These are phyloP conservation scores for Phrynocephalus guinanensis DNA, from an alignment of 2,797 vertebrate genomes.

Conservation along the genomic window DNA sequence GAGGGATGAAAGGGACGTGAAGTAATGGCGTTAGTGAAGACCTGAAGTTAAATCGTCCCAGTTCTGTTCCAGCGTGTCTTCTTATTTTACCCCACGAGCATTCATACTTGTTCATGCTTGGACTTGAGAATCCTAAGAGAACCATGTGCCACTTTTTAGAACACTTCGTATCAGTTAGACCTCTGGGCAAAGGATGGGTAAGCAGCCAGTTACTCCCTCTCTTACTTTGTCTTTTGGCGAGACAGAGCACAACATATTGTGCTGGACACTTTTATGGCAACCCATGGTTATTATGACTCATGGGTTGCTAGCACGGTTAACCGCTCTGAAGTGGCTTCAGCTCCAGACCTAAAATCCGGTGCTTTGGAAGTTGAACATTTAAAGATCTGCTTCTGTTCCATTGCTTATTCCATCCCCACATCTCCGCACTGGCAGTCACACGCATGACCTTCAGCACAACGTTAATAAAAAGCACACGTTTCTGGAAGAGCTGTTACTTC, in stretches of 20 bases:
- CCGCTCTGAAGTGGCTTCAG: constrained; percentile 23
- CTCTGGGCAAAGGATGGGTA: constrained; percentile 21
- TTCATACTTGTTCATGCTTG: too few species aligned
- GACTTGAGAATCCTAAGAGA: too few species aligned
- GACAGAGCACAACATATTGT: background rate
- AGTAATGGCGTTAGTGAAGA: background rate
- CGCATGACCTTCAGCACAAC: constrained; percentile 29
- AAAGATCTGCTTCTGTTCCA: constrained; percentile 22
- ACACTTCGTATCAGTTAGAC: constrained; percentile 22
- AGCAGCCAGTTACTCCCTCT: constrained; percentile 8
- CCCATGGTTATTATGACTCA: background rate
- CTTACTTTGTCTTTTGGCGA: background rate
- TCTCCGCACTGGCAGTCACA: constrained; percentile 27
- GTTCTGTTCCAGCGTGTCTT: background rate
- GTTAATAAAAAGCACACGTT: background rate
- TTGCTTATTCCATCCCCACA: constrained; percentile 11
- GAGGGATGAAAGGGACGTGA: too few species aligned
- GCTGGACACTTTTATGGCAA: constrained; percentile 31
- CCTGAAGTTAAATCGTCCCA: background rate
- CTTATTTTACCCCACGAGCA: too few species aligned
- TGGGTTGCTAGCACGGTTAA: background rate
- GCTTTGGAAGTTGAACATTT: constrained; percentile 6
- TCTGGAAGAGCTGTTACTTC: constrained; percentile 44
- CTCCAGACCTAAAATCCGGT: constrained; percentile 14
- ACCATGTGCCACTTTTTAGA: background rate